phyloP scores from a whole-genome alignment of 1,140 invertebrate genomes.

The Zophobas atratus region DNA sequence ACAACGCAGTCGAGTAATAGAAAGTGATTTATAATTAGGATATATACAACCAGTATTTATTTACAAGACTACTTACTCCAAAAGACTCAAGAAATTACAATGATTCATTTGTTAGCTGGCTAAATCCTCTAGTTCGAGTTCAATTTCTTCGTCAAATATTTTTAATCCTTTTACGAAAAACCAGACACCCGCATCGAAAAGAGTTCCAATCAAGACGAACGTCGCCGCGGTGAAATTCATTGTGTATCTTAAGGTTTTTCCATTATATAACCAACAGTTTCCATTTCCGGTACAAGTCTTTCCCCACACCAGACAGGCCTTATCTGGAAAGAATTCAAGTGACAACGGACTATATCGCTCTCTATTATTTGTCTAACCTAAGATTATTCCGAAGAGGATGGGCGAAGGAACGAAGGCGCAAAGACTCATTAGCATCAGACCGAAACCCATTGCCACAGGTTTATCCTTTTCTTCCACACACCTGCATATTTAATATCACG shows the following conservation, averaged over 20 bases:
- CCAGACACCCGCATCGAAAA: slow-evolving; percentile 79
- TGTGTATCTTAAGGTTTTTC: slow-evolving; percentile 76
- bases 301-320: slow-evolving; percentile 81
- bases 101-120: slow-evolving; percentile 44
- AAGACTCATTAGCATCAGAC: slow-evolving; percentile 77
- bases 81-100: slow-evolving; percentile 23
- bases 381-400: slow-evolving; percentile 80
- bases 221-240: slow-evolving; percentile 78
- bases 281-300: slow-evolving; percentile 81
- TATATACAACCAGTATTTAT: slow-evolving; percentile 30
- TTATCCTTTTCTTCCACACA: slow-evolving; percentile 83
- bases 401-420: slow-evolving; percentile 82
- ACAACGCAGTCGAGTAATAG: slow-evolving; percentile 22
- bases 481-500: slow-evolving; percentile 63
- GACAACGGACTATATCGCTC: slow-evolving; percentile 42
- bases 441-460: slow-evolving; percentile 79
- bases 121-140: slow-evolving; percentile 65
- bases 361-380: slow-evolving; percentile 70
- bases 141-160: slow-evolving; percentile 79
- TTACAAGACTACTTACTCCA: slow-evolving; percentile 40
- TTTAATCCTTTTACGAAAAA: slow-evolving; percentile 79
- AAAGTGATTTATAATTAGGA: slow-evolving; percentile 34
- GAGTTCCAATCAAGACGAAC: slow-evolving; percentile 76
- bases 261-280: slow-evolving; percentile 83
- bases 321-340: slow-evolving; percentile 69